These are phyloP conservation scores for Sinohyriopsis cumingii DNA, from an alignment of 2,888 invertebrate genomes.

Conservation along the genomic window DNA sequence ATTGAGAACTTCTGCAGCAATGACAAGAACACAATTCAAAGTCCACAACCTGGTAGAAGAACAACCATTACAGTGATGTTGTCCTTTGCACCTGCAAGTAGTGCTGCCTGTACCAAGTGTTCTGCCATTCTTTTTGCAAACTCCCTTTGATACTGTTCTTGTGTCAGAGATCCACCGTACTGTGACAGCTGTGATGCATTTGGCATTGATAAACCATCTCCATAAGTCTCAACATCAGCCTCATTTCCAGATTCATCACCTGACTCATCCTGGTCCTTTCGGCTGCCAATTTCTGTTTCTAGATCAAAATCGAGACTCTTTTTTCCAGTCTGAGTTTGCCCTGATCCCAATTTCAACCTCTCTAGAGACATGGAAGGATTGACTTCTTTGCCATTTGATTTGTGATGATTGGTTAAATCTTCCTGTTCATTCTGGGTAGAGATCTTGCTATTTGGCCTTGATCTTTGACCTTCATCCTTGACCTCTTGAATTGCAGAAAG, in stretches of 20 bases:
- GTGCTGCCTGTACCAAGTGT: slow-evolving; percentile 66
- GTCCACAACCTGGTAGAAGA: slow-evolving; percentile 62
- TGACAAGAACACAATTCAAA: slow-evolving; percentile 24
- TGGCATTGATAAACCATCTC: slow-evolving; percentile 49
- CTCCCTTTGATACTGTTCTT: slow-evolving; percentile 54
- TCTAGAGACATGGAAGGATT: slow-evolving; percentile 25
- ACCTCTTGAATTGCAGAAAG: no score
- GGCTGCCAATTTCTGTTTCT: slow-evolving; percentile 54
- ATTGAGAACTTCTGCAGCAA: neutral
- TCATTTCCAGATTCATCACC: slow-evolving; percentile 49
- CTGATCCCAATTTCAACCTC: slow-evolving; percentile 15
- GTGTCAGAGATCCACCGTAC: slow-evolving; percentile 38
- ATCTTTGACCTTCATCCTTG: slow-evolving; percentile 3
- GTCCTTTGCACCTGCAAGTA: slow-evolving; percentile 67
- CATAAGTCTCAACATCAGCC: slow-evolving; percentile 52
- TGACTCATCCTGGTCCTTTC: slow-evolving; percentile 33
- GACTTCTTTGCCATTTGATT: neutral
- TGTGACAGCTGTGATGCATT: slow-evolving; percentile 42
- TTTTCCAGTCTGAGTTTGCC: slow-evolving; percentile 9
- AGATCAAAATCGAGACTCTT: slow-evolving; percentile 33
- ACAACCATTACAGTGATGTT: slow-evolving; percentile 67
- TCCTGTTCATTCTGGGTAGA: no score
- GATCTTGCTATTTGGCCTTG: slow-evolving; percentile 1
- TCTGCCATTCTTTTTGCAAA: slow-evolving; percentile 64
- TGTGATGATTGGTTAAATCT: no score